A percentile compares a stretch with the other conserved stretches of the same genome.
phyloP scores from a whole-genome alignment of 2,888 invertebrate species.

The Esperia sulphurella region DNA sequence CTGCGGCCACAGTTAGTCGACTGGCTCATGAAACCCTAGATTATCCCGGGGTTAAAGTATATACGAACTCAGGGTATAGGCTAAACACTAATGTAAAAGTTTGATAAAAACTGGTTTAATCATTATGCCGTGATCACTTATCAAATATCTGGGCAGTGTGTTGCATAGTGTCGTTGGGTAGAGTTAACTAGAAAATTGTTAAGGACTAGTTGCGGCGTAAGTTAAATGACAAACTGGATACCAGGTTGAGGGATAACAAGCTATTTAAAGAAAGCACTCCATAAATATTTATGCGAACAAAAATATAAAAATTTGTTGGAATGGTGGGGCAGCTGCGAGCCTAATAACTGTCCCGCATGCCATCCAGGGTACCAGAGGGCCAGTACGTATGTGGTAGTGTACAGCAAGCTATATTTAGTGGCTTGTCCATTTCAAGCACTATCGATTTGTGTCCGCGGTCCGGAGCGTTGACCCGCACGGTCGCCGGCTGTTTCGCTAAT shows the following conservation, averaged over 20 bases:
- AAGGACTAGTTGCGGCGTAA: no score
- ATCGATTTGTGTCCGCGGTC: slow-evolving; percentile 68
- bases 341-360: slow-evolving; percentile 16
- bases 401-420: slow-evolving; percentile 57
- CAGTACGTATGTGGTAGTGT: slow-evolving; percentile 33
- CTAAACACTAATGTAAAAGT: no score
- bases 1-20: no score
- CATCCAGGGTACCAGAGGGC: slow-evolving; percentile 29
- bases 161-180: no score
- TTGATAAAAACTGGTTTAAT: no score
- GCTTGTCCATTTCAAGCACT: slow-evolving; percentile 72
- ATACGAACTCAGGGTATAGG: no score
- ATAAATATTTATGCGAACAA: background rate
- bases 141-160: no score
- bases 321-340: slow-evolving; percentile 8
- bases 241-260: background rate
- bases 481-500: slow-evolving; percentile 66
- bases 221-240: no score
- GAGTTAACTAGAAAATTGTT: no score
- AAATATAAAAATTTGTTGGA: background rate
- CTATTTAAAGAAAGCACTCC: background rate
- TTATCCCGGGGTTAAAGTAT: no score
- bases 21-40: no score
- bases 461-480: slow-evolving; percentile 65
- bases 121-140: no score